phyloP scores from a whole-genome alignment of 2,113 vertebrate species.

The Pachycephala philippinensis region DNA sequence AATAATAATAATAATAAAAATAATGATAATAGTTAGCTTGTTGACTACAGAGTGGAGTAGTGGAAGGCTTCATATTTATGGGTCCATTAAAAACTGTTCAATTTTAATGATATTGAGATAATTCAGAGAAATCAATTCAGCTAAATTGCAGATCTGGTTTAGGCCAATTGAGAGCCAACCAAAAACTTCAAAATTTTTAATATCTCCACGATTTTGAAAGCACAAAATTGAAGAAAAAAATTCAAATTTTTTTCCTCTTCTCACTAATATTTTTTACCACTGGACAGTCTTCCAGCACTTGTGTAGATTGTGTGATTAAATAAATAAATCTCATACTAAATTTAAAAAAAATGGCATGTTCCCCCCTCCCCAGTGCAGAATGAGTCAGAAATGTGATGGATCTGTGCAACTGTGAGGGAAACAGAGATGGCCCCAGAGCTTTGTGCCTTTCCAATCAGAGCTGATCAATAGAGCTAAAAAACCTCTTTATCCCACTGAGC shows the following conservation, averaged over 20 bases:
- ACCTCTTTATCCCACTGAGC: not conserved
- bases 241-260: accelerated
- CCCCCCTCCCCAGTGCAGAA: not conserved
- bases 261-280: not conserved
- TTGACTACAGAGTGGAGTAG: not conserved
- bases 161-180: not conserved
- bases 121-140: not conserved
- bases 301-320: not conserved
- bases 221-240: not conserved
- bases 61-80: not conserved
- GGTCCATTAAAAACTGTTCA: not conserved
- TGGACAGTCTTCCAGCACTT: slow-evolving; percentile 31
- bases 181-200: not conserved
- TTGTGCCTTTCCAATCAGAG: not conserved
- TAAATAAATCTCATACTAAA: not conserved
- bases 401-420: not conserved
- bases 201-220: not conserved
- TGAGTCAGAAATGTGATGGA: not conserved
- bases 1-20: not conserved
- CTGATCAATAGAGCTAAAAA: not conserved
- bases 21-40: not conserved
- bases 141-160: not conserved
- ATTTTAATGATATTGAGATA: not conserved
- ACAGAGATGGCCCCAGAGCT: not conserved
- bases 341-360: not conserved